Base-by-base conservation (phyloP, 2,888 invertebrate genomes). In the Ptychoptera contaminata region DNA sequence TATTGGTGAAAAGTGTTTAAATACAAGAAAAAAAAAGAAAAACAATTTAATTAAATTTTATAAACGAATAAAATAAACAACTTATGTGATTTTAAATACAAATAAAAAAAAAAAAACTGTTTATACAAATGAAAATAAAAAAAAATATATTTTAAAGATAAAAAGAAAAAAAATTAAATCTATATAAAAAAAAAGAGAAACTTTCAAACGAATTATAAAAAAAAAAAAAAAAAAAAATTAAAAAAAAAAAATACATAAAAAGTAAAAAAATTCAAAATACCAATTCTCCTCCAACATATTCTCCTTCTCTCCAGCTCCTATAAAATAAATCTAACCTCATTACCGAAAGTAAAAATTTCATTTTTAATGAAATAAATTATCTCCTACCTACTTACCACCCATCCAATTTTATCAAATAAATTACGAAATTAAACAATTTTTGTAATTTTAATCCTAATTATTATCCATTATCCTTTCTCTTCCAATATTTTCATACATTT, bases 161-260 rank as follows among this genome's bases (percentile, higher is more conserved):
- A 40, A 44, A 30, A 36, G 37, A 34, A 44, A 23, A 23, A 23
- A 23, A 23, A 23, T 23, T 23, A 23, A 5, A 23, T 23, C 3
- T 23, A 23, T 5, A 29, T 12, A 14, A 29, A 8, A 40, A 40
- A 30, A 7, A 32, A 37, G 5, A 41, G 10, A 36, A 42, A 38
- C 32, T 38, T 43, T 43, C 37, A 35, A 35, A 43, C 37, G 12
- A 16, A 32, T 16, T n/a, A 38, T 12, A 36, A 23, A 36, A 42
- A 15, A 6, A n/a, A 29, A 16, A 23, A 35, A 16, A 32, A 16
- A 41, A 32, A 41, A 41, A 15, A 32, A 6, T 14, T 29, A 14
- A 16, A 37, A 37, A 15, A 8, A 29, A 12, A 47, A 52, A 54
- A 51, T 54, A 53, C 50, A 53, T 47, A 50, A 49, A 36, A 12